phyloP scores from a whole-genome alignment of 1,140 invertebrate genomes.

The Drosophila arawakana region DNA sequence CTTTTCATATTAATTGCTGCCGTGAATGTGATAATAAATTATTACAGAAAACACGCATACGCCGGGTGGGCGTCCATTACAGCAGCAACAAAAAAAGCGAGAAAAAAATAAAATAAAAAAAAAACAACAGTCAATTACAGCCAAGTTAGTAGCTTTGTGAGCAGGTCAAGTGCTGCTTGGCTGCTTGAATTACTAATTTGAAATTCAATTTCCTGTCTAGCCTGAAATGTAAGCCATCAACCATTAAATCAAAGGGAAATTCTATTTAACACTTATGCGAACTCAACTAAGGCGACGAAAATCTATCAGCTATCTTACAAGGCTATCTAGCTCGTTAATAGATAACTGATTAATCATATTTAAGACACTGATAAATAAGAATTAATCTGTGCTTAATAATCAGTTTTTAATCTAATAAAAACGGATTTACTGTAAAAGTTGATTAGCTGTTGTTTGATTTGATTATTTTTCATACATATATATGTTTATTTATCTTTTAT shows the following conservation, averaged over 20 bases:
- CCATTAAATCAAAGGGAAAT: conserved; percentile 23
- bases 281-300: too few relatives aligned
- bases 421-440: too few relatives aligned
- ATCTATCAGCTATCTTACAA: conserved; percentile 42
- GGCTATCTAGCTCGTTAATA: conserved; percentile 36
- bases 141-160: conserved; percentile 16
- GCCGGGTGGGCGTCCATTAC: conserved; percentile 70
- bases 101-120: conserved; percentile 14
- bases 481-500: too few relatives aligned
- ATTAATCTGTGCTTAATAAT: conserved; percentile 1
- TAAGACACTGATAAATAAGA: background rate
- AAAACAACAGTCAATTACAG: conserved; percentile 35
- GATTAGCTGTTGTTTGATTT: too few relatives aligned
- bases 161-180: conserved; percentile 30
- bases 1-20: conserved; percentile 77
- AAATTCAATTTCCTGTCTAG: conserved; percentile 61
- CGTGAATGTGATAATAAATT: conserved; percentile 80
- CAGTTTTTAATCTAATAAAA: too few relatives aligned
- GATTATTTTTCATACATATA: too few relatives aligned
- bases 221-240: conserved; percentile 23
- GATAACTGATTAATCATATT: conserved; percentile 28
- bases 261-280: conserved; percentile 4
- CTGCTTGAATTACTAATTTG: conserved; percentile 6
- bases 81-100: conserved; percentile 19
- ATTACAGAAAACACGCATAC: conserved; percentile 72